A percentile compares a stretch with the other conserved stretches of the same genome.
Conservation (phyloP, 2,113 vertebrate genomes). For the Parotia lawesii region DNA sequence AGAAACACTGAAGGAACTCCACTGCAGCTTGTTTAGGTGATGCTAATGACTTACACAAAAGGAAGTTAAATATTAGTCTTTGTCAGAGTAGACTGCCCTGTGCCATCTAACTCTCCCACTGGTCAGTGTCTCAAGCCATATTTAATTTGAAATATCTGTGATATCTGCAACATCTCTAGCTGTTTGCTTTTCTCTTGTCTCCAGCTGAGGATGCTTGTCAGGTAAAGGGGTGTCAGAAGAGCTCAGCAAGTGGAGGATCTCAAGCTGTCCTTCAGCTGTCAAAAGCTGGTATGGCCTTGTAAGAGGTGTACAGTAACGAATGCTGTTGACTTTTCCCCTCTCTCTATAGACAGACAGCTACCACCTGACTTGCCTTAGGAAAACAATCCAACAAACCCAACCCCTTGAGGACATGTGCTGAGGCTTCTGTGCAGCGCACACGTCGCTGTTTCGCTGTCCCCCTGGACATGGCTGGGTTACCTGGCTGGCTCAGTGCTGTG, state of each 20-base stretch:
- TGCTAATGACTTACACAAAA: neutral
- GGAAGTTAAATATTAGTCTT: neutral
- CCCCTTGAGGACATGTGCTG: neutral
- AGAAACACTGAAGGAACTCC: neutral
- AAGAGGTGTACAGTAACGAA: neutral
- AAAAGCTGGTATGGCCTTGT: neutral
- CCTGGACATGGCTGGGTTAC: rapidly evolving
- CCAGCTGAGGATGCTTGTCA: rapidly evolving
- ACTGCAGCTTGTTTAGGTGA: neutral
- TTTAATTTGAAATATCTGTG: neutral
- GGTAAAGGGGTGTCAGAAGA: neutral
- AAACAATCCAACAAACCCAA: neutral
- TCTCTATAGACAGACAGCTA: neutral
- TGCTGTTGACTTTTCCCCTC: neutral
- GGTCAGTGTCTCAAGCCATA: neutral
- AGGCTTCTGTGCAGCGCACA: rapidly evolving
- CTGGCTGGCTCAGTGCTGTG: neutral
- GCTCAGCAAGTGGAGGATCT: neutral
- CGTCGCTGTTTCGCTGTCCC: neutral
- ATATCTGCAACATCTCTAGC: neutral
- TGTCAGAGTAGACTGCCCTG: neutral
- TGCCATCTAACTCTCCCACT: neutral
- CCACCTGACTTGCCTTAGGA: neutral
- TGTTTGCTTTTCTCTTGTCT: neutral
- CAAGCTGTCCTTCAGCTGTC: neutral